Base-by-base conservation (phyloP, 2,113 vertebrate genomes). In the Diphyllodes magnificus region DNA sequence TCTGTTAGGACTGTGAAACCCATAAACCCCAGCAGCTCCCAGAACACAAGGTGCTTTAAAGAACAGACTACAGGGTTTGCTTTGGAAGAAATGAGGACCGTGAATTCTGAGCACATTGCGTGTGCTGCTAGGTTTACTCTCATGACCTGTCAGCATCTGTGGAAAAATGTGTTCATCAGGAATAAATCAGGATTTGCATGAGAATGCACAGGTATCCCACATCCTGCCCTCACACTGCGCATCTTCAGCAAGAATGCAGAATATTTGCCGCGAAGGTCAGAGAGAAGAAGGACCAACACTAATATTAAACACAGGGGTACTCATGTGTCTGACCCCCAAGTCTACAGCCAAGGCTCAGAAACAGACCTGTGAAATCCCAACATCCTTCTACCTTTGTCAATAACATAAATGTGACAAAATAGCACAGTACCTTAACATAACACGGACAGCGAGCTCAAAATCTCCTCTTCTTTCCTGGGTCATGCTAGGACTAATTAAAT, bases 31-130 rank as follows among this genome's bases (percentile, higher is more conserved):
- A n/a, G 35, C 33, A 33, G 6, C 20, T 49, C 15, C 50, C 44
- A 33, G 54, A 60, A 53, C 19, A 69, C 11, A 66, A 20, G 0
- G 0, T 27, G 49, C 59, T 77, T 60, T 35, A 40, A 13, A 31
- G 45, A 77, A 37, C 49, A 63, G 44, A 17, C 19, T 37, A 10
- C 11, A 24, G 23, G 27, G 15, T 37, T 69, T 82, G 68, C 33
- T 66, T 56, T 60, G 37, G 61, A 51, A 85, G 63, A 53, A 15
- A 77, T 0, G 0, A 49, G 35, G 31, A 49, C 42, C 3, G 0
- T 27, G 54, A 70, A 37, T 31, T 27, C 63, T 44, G 31, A 56
- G 42, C 25, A 27, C 25, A 13, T 0, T 18, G 17, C 2, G 6
- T 27, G 17, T 50, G 70, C 59, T 69, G 24, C 27, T 51, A 49